phyloP scores from a whole-genome alignment of 2,888 invertebrate species.

The Dicranocentrus wangi region DNA sequence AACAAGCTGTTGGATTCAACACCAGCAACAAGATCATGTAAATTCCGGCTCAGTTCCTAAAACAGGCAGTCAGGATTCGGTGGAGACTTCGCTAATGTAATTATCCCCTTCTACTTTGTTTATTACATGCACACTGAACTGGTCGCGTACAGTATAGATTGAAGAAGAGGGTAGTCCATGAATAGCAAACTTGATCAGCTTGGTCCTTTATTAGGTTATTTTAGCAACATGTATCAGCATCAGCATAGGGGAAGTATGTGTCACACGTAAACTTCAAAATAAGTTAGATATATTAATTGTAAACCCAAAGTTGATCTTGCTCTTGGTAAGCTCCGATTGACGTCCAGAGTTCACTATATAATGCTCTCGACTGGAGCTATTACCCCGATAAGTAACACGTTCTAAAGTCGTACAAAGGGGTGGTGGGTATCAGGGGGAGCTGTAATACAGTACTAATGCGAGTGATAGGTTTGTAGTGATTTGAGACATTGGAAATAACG shows the following conservation, averaged over 20 bases:
- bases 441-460: background rate
- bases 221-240: background rate
- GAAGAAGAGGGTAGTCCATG: slow-evolving; percentile 28
- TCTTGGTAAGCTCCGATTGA: too few relatives aligned
- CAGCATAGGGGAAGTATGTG: background rate
- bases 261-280: slow-evolving; percentile 6
- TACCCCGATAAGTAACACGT: too few relatives aligned
- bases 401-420: too few relatives aligned
- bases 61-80: slow-evolving; percentile 40
- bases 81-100: slow-evolving; percentile 69
- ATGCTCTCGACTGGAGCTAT: too few relatives aligned
- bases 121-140: slow-evolving; percentile 32
- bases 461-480: slow-evolving; percentile 48
- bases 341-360: too few relatives aligned
- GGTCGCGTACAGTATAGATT: background rate
- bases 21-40: slow-evolving; percentile 46
- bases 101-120: slow-evolving; percentile 59
- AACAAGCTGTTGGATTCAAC: slow-evolving; percentile 53
- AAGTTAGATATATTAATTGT: slow-evolving; percentile 2
- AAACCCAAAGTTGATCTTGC: slow-evolving; percentile 7
- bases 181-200: slow-evolving; percentile 37
- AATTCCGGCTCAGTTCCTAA: slow-evolving; percentile 32
- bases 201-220: slow-evolving; percentile 9
- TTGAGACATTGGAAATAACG: slow-evolving; percentile 56
- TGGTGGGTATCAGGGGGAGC: too few relatives aligned